Percentiles rank a stretch among this genome's conserved stretches.
These are phyloP conservation scores for Hydroisotoma schaefferi DNA, from an alignment of 2,888 invertebrate species.

Conservation along the genomic window DNA sequence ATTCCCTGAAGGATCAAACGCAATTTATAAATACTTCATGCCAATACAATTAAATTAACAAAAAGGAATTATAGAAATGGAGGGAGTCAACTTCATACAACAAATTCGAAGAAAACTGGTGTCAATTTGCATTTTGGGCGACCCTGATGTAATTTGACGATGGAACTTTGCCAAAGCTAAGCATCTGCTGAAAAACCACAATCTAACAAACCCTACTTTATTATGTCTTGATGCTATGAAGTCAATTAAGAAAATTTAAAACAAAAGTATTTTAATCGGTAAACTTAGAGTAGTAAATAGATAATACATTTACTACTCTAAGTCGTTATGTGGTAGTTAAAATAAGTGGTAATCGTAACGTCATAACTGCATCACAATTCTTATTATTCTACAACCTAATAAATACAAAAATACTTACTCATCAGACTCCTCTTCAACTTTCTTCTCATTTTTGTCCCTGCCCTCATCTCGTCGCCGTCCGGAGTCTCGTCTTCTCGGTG, in stretches of 20 bases:
- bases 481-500: conserved; percentile 1
- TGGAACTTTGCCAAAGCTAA: conserved; percentile 18
- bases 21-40: conserved; percentile 5
- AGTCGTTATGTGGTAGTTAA: no score
- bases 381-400: no score
- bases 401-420: conserved; percentile 35
- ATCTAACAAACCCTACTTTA: conserved; percentile 21
- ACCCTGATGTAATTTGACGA: conserved; percentile 16
- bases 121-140: conserved; percentile 17
- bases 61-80: conserved; percentile 13
- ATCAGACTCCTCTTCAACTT: conserved; percentile 29
- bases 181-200: conserved; percentile 26
- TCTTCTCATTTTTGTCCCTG: conserved; percentile 7
- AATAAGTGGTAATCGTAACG: no score
- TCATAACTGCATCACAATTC: no score
- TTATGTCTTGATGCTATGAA: conserved; percentile 2
- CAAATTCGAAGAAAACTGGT: conserved; percentile 16
- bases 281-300: neutral
- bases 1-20: conserved; percentile 21
- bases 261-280: neutral
- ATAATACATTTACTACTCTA: no score
- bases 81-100: conserved; percentile 31
- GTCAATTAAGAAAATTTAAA: neutral
- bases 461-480: conserved; percentile 5
- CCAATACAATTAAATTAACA: conserved; percentile 12